Base-by-base conservation (phyloP, 2,113 vertebrate genomes). In the Perca fluviatilis region DNA sequence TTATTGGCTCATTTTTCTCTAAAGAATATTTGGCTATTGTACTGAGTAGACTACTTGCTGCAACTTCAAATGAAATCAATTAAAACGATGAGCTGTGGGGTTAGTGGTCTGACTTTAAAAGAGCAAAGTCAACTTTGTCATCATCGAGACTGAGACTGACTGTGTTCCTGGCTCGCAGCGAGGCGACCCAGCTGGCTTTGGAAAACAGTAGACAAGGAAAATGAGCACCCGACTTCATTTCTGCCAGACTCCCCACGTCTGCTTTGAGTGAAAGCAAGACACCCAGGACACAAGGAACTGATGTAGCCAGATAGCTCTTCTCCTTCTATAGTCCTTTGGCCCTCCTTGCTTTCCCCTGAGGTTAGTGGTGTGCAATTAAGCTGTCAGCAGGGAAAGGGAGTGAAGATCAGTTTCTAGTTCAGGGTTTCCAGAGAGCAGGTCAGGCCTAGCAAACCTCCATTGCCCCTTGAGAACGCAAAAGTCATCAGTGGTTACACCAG, bases 371-470 rank as follows among this genome's bases (percentile, higher is more conserved):
- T 76, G 54, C 70, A 86, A 62, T 82, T 79, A 72, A 84, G 25
- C 69, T 67, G 74, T 93, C 85, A 88, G 23, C 70, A 60, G 77
- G 49, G 49, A 75, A 16, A 47, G 58, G 66, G 47, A 87, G 78
- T 27, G 77, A 91, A 86, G 78, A 81, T 30, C 60, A 72, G 68
- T 46, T 53, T 77, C 65, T 88, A 77, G 70, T 79, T 85, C 82
- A 33, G 60, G 46, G 50, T 81, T 78, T 75, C 47, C 25, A 68
- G 43, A 50, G 13, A 83, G 56, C 19, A 87, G 54, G 57, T 58
- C 53, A 74, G 56, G 21, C 4, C 50, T 0, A n/a, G 25, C 4
- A 54, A 64, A 40, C 27, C 30, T 62, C 66, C 46, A 8, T n/a
- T 69, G 25, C 53, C 49, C 43, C 33, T 11, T 43, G 74, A 76